Percentiles rank a stretch among this genome's conserved stretches.
phyloP scores from a whole-genome alignment of 2,888 invertebrate genomes.

The Ophion ellenae region DNA sequence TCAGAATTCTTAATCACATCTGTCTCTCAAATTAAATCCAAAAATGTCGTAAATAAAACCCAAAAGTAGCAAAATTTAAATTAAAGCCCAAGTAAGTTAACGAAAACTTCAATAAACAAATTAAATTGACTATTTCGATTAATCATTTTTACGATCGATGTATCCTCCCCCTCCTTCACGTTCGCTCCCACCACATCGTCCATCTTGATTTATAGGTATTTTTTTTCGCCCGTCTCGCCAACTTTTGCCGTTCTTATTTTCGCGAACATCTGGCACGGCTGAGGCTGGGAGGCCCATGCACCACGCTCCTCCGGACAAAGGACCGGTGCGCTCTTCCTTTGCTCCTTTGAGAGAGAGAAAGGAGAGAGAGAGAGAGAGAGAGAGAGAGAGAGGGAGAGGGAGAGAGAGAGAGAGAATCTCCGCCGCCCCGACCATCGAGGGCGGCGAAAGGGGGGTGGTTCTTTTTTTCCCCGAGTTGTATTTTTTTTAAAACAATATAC shows the following conservation, averaged over 20 bases:
- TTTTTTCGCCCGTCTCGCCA: slow-evolving; percentile 67
- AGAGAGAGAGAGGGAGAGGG: slow-evolving; percentile 2
- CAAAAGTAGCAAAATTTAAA: neutral
- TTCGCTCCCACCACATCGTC: too few species aligned
- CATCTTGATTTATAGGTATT: slow-evolving; percentile 9
- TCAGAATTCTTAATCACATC: too few species aligned
- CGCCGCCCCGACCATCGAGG: too few species aligned
- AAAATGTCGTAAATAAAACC: too few species aligned
- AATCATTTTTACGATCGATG: neutral
- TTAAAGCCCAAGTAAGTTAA: too few species aligned
- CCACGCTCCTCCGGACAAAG: slow-evolving; percentile 72
- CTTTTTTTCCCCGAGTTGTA: neutral
- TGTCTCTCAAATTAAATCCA: too few species aligned
- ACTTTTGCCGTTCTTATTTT: slow-evolving; percentile 76
- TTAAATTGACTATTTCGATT: slow-evolving; percentile 16
- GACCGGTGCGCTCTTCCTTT: slow-evolving; percentile 69
- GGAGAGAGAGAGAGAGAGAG: slow-evolving; percentile 13
- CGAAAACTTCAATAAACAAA: neutral
- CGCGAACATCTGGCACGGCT: slow-evolving; percentile 77
- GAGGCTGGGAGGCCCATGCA: slow-evolving; percentile 31
- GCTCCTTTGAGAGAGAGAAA: slow-evolving; percentile 6
- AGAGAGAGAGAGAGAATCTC: neutral
- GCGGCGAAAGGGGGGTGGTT: slow-evolving; percentile 41
- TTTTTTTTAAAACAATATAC: neutral
- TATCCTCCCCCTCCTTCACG: neutral